Percentiles rank a stretch among this genome's conserved stretches.
Evolutionary conservation across 2,113 vertebrate genomes (phyloP).

Genomic region (Chlamydotis undulata): DNA sequence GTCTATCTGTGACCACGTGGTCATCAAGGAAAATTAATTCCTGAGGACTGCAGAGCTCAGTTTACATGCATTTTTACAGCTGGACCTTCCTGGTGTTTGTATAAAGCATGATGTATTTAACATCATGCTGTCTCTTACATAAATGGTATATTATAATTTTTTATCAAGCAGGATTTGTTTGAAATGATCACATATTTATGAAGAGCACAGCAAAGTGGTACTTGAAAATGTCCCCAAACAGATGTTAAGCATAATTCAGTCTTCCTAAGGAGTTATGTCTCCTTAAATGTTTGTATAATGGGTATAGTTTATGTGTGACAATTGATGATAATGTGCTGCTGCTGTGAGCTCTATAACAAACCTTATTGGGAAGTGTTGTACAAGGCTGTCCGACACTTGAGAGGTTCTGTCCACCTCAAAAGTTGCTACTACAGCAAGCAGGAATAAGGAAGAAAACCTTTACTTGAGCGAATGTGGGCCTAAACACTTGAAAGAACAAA

Average conservation of each 20-base stretch:
- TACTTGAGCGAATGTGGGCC: not conserved
- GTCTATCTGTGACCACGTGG: not conserved
- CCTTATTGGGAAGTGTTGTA: not conserved
- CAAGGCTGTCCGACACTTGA: not conserved
- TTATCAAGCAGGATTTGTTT: not conserved
- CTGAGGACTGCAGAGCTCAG: not conserved
- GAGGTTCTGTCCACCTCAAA: not conserved
- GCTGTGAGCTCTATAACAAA: not conserved
- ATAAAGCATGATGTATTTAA: not conserved
- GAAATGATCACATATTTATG: not conserved
- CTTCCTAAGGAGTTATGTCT: not conserved
- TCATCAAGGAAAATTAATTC: not conserved
- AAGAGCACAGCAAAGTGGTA: not conserved
- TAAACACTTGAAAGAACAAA: not conserved
- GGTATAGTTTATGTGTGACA: not conserved
- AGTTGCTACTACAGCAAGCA: not conserved
- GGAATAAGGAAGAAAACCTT: not conserved
- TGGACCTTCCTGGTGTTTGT: not conserved
- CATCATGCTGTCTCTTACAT: not conserved
- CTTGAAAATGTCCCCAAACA: not conserved
- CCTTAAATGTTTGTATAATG: not conserved
- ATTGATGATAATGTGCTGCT: not conserved
- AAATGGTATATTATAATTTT: not conserved
- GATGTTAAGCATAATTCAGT: not conserved
- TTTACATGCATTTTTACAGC: not conserved